Conservation (phyloP, 2,888 invertebrate species). For the Cheilosia soror region DNA sequence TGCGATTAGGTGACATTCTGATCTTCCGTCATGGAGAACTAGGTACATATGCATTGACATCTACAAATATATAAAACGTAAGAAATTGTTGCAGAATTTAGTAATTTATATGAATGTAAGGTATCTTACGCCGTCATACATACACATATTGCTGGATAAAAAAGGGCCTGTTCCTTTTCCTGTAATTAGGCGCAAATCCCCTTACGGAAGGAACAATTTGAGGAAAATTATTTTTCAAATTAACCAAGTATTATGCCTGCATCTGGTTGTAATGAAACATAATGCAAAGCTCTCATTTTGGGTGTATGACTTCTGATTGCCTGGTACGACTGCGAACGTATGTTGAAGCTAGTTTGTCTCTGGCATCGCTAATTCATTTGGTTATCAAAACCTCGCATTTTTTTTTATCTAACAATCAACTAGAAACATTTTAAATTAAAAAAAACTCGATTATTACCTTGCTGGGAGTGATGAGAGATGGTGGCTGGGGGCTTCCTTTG, state of each 20-base stretch:
- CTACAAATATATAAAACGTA: constrained; percentile 13
- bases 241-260: background rate
- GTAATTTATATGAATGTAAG: background rate
- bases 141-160: background rate
- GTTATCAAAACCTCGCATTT: no score
- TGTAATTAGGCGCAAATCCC: background rate
- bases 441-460: constrained; percentile 53
- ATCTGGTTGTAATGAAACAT: background rate
- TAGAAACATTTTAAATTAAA: background rate
- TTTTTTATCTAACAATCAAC: background rate
- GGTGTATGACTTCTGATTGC: constrained; percentile 7
- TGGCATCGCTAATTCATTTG: no score
- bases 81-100: background rate
- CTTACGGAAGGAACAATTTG: background rate
- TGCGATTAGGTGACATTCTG: background rate
- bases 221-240: background rate
- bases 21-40: constrained; percentile 1
- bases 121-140: background rate
- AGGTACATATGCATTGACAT: background rate
- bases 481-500: constrained; percentile 13
- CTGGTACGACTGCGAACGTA: background rate
- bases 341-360: no score
- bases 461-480: constrained; percentile 16
- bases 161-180: background rate
- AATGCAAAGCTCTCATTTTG: background rate